Conservation (phyloP, 2,113 vertebrate genomes). For the western clawed frog (Xenopus tropicalis) region UCB_Xtro_10.0 CM004448.2:144325001-144325500, state of each 20-base stretch:
- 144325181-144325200: not conserved
- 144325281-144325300: not conserved
- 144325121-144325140: not conserved
- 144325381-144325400: not conserved
- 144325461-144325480: no score
- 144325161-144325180: not conserved
- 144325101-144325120: not conserved
- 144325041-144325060: not conserved
- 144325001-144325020: not conserved
- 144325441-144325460: no score
- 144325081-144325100: not conserved
- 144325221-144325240: not conserved
- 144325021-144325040: not conserved
- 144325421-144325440: no score
- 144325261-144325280: slow-evolving; percentile 4
- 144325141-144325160: not conserved
- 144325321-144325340: not conserved
- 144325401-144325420: no score
- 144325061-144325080: not conserved
- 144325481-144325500: no score
- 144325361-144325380: no score
- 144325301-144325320: slow-evolving; percentile 1
- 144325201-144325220: not conserved
- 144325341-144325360: no score
- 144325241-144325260: not conserved